Conservation (phyloP, 2,888 invertebrate genomes). For the Neoaliturus tenellus region DNA sequence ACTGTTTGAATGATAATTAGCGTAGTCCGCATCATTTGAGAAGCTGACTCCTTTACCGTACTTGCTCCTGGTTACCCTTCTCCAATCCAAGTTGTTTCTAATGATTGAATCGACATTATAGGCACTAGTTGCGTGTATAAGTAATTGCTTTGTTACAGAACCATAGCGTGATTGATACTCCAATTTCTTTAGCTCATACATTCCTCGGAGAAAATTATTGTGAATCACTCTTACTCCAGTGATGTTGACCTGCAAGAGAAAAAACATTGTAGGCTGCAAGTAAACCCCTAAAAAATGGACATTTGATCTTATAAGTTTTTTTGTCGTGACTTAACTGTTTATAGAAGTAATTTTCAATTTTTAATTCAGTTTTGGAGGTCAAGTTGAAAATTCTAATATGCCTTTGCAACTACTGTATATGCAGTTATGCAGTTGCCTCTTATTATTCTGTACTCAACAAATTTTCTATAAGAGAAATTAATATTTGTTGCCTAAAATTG, state of each 20-base stretch:
- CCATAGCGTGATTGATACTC: constrained; percentile 49
- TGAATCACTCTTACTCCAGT: constrained; percentile 54
- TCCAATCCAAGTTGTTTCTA: constrained; percentile 60
- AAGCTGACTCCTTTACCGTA: constrained; percentile 63
- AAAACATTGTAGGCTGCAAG: not conserved
- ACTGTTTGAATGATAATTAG: constrained; percentile 58
- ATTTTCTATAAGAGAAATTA: too few species aligned
- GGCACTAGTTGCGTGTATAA: constrained; percentile 60
- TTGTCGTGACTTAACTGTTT: too few species aligned
- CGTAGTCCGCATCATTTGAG: constrained; percentile 59
- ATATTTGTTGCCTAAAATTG: too few species aligned
- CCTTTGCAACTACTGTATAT: too few species aligned
- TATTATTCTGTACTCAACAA: too few species aligned
- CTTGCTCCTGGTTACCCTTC: constrained; percentile 54
- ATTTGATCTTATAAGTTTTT: too few species aligned
- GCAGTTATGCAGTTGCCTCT: too few species aligned
- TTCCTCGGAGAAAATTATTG: constrained; percentile 59
- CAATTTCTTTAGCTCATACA: constrained; percentile 61
- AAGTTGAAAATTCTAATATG: too few species aligned
- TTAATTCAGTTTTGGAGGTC: too few species aligned
- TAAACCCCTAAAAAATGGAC: too few species aligned
- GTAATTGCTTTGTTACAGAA: constrained; percentile 34
- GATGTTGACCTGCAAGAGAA: constrained; percentile 19
- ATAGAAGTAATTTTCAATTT: too few species aligned
- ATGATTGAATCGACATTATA: constrained; percentile 50